Conservation (phyloP, 2,797 vertebrate species). For the Bovichtus diacanthus region DNA sequence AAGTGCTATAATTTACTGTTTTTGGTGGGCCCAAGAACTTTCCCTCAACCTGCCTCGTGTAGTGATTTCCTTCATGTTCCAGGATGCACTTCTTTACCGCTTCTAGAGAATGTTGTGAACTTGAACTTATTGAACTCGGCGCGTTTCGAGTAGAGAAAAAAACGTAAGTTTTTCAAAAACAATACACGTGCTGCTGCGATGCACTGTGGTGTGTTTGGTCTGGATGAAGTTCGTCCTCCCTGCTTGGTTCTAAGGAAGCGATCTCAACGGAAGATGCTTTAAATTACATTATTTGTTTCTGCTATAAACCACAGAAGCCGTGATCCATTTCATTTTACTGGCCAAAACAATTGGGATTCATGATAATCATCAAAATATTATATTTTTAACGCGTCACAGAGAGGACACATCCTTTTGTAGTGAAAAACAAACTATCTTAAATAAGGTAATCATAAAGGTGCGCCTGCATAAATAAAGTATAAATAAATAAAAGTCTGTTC, state of each 20-base stretch:
- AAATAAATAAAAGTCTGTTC: too few species aligned
- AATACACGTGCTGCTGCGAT: not conserved
- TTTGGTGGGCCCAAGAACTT: constrained; percentile 15
- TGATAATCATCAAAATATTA: too few species aligned
- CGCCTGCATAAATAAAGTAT: too few species aligned
- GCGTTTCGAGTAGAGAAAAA: too few species aligned
- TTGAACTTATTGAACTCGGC: not conserved
- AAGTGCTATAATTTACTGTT: constrained; percentile 37
- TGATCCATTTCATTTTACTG: not conserved
- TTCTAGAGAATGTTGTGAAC: not conserved
- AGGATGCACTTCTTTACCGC: constrained; percentile 14
- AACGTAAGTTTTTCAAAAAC: constrained; percentile 1
- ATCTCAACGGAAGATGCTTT: not conserved
- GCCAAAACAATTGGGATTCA: too few species aligned
- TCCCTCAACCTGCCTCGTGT: not conserved
- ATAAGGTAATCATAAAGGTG: too few species aligned
- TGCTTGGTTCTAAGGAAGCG: not conserved
- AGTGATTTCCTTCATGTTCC: constrained; percentile 37
- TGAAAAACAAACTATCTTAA: too few species aligned
- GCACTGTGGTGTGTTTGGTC: not conserved
- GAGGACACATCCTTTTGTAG: too few species aligned
- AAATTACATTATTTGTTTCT: not conserved
- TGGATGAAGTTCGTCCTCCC: not conserved
- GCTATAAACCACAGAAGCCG: not conserved
- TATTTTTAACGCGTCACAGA: too few species aligned